Evolutionary conservation across 2,797 vertebrate species (phyloP), one percentile per base, ranked within the genome.

Genomic region (Coilia nasus): DNA sequence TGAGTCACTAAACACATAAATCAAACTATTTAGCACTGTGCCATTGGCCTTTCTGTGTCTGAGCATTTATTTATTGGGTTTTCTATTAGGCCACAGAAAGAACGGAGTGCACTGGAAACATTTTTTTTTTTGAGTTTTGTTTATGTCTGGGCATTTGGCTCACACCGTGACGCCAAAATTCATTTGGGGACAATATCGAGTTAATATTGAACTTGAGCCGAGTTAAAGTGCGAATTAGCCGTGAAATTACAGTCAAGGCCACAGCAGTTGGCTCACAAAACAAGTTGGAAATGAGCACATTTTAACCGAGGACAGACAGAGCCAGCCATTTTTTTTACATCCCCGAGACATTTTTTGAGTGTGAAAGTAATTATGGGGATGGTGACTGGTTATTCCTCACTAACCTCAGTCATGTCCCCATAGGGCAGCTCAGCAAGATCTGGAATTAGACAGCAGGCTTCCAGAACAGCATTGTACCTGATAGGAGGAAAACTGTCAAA

Each of bases 331-430:
- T 54, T 54, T 54, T 54, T 54, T n/a, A 59, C 15, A 59, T 19
- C 57, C 57, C 17, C 15, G 19, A 35, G 25, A 71, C 67, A 35
- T 78, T 41, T 44, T 44, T 78, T 12, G 35, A 44, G 71, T 7
- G 31, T 41, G 71, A 19, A 19, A 44, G 41, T 78, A 31, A 44
- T 78, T 44, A 9, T 44, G 71, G 35, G 9, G 35, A 41, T 44
- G 19, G 71, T 44, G 71, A 10, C 35, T 44, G 71, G 35, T 19
- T 78, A 64, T 64, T 64, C 31, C 31, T 78, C 50, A 78, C 71
- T 90, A 94, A 97, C 96, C 95, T 97, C 96, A 54, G 96, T 96
- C 95, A 96, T 95, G 90, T 97, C 96, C 85, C 95, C 94, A 56
- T 93, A 94, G 31, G 95, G 95, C 44, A 97, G 92, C 82, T 94